These are phyloP conservation scores for Xestia xanthographa DNA, from an alignment of 2,888 invertebrate genomes.

Conservation along the genomic window DNA sequence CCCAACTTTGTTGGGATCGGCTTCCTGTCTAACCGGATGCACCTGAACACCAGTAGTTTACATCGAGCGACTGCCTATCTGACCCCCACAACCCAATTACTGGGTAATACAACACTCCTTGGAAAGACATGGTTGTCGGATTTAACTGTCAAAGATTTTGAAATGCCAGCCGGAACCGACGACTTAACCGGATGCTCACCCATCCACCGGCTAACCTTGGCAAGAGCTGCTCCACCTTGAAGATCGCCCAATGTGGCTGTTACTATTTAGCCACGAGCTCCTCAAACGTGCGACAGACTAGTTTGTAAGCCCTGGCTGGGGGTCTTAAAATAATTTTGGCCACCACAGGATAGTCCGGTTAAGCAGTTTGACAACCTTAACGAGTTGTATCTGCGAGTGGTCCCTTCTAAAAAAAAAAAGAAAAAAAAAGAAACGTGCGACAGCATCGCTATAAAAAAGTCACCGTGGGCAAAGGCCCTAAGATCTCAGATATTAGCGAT, in stretches of 20 bases:
- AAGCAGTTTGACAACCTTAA: too few relatives aligned
- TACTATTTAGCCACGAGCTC: background rate
- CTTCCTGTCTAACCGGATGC: background rate
- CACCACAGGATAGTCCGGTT: too few relatives aligned
- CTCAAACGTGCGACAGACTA: background rate
- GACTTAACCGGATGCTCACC: background rate
- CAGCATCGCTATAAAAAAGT: background rate
- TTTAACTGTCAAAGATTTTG: background rate
- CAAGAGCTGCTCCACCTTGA: background rate
- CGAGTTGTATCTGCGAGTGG: too few relatives aligned
- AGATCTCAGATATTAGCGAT: slow-evolving; percentile 36
- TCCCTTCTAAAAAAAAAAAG: too few relatives aligned
- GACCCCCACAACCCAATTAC: too few relatives aligned
- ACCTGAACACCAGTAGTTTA: background rate
- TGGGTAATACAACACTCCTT: too few relatives aligned
- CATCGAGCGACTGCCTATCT: background rate
- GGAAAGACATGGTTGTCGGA: too few relatives aligned
- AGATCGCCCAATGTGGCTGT: background rate
- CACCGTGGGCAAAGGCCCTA: background rate
- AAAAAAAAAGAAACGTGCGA: background rate
- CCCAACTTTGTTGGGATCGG: background rate
- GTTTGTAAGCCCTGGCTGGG: too few relatives aligned
- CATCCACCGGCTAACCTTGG: background rate
- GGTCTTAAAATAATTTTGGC: too few relatives aligned
- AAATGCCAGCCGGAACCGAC: background rate